phyloP scores from a whole-genome alignment of 2,113 vertebrate species.

The Uria lomvia region DNA sequence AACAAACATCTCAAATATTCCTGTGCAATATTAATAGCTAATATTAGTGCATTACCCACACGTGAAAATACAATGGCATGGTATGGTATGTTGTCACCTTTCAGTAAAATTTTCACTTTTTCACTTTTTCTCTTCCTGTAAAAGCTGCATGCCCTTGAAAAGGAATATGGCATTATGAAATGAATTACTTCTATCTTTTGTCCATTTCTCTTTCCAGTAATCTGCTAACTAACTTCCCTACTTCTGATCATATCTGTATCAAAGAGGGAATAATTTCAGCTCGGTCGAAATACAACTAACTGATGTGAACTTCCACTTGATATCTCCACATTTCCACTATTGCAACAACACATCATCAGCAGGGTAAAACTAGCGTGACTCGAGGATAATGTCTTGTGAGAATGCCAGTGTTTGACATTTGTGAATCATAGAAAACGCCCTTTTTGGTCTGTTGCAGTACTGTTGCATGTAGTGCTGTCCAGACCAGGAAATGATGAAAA shows the following conservation, averaged over 20 bases:
- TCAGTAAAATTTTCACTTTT: neutral
- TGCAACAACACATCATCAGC: neutral
- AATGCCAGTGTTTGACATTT: neutral
- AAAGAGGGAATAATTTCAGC: neutral
- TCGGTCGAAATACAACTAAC: neutral
- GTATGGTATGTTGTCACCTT: neutral
- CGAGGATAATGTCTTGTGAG: neutral
- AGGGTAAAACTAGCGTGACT: neutral
- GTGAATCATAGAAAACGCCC: neutral
- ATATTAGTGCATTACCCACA: neutral
- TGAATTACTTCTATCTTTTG: neutral
- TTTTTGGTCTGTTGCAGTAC: neutral
- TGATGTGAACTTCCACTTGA: neutral
- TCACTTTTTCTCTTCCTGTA: neutral
- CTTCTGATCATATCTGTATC: neutral
- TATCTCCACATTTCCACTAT: neutral
- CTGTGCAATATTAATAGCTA: neutral
- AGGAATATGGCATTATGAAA: neutral
- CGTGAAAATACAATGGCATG: neutral
- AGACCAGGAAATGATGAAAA: neutral
- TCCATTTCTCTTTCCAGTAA: neutral
- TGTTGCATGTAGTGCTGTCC: neutral
- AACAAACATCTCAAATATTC: neutral
- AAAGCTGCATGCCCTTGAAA: neutral
- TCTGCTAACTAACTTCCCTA: neutral